These are phyloP conservation scores for Eledona agricola DNA, from an alignment of 2,888 invertebrate genomes.

Conservation along the genomic window DNA sequence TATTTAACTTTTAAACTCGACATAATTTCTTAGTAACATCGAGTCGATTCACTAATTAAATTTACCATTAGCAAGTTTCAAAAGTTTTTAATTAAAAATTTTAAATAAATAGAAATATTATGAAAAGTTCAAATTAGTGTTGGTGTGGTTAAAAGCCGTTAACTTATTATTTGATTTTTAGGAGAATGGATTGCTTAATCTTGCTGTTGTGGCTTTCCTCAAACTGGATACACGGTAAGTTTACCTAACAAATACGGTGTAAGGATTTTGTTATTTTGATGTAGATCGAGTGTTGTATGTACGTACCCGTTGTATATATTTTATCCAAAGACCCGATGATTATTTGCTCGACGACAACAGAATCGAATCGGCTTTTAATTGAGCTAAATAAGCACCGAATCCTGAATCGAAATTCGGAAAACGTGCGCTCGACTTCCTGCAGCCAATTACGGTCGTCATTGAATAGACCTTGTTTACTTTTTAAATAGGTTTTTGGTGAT, in stretches of 20 bases:
- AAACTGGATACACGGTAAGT: slow-evolving; percentile 36
- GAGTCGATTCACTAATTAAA: slow-evolving; percentile 10
- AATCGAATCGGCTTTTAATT: slow-evolving; percentile 22
- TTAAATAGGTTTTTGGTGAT: slow-evolving; percentile 24
- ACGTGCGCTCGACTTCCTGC: slow-evolving; percentile 23
- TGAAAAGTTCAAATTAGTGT: neutral
- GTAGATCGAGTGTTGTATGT: too few species aligned
- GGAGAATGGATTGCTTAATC: slow-evolving; percentile 38
- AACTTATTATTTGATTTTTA: slow-evolving; percentile 22
- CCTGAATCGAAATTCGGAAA: slow-evolving; percentile 22
- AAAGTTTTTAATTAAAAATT: slow-evolving; percentile 16
- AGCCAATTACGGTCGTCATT: slow-evolving; percentile 20
- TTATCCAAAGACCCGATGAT: too few species aligned
- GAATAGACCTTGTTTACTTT: slow-evolving; percentile 21
- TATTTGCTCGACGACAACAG: slow-evolving; percentile 7
- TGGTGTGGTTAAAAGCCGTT: slow-evolving; percentile 6
- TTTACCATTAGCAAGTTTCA: slow-evolving; percentile 11
- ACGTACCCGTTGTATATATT: too few species aligned
- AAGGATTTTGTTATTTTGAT: too few species aligned
- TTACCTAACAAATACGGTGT: too few species aligned
- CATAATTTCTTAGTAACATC: slow-evolving; percentile 4
- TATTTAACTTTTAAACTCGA: slow-evolving; percentile 7
- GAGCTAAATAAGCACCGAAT: slow-evolving; percentile 17
- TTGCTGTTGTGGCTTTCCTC: slow-evolving; percentile 38
- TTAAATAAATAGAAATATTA: slow-evolving; percentile 6